Base-by-base conservation (phyloP, 2,113 vertebrate species). In the Pelvicachromis taeniatus region DNA sequence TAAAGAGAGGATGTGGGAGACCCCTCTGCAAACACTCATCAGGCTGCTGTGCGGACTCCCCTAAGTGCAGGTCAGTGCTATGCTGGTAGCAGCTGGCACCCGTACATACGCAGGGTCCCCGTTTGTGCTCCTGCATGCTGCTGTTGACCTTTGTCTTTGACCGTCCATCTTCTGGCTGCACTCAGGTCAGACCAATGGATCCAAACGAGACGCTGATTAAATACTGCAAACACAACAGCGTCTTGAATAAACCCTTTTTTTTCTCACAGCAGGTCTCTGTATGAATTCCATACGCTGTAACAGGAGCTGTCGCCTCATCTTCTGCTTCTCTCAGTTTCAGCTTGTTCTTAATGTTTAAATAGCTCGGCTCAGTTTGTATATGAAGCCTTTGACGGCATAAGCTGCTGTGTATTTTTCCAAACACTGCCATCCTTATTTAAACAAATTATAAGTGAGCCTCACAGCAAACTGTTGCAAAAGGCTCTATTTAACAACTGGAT, bases 61-160 rank as follows among this genome's bases (percentile, higher is more conserved):
- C 77, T 4, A 38, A 55, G 58, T 52, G 21, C 86, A 65, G 91
- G 82, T 35, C 91, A 17, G 78, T 78, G 56, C 11, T 81, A 52
- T 61, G 59, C 23, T 83, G 85, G 79, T 13, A 85, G 77, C 91
- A 94, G 91, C 91, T 91, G 90, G 88, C 59, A 83, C 0, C 38
- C 78, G 77, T 6, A n/a, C 78, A 77, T 6, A n/a, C 5, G 29
- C 53, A 9, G 48, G 42, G 45, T 78, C 42, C 29, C 55, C 48
- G 73, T 79, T 35, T 85, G 78, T 68, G 77, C 73, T 70, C 29
- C 83, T 70, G 59, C 21, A 7, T 63, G 91, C 53, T 84, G 80
- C 38, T 77, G 58, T 29, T 80, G 84, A 84, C 83, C 65, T n/a
- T n/a, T n/a, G 50, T 53, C 80, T 82, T 11, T 65, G 85, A 84